phyloP scores from a whole-genome alignment of 1,140 invertebrate species.

The Augochlora pura region DNA sequence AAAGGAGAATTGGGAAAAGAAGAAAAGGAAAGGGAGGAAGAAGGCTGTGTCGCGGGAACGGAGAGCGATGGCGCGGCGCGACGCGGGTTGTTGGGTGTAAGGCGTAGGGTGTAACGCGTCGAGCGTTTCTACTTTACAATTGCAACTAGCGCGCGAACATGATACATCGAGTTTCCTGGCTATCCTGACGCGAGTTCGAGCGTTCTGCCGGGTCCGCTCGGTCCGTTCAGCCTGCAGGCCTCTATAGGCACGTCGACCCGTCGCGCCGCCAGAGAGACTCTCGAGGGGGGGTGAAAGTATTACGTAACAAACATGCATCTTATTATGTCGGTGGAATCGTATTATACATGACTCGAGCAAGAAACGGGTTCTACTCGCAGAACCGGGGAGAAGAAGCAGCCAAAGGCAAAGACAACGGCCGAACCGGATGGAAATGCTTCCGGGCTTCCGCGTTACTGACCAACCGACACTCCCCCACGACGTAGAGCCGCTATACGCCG shows the following conservation, averaged over 20 bases:
- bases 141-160: too few relatives aligned
- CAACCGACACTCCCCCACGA: too few relatives aligned
- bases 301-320: conserved; percentile 73
- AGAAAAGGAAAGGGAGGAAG: background rate
- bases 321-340: conserved; percentile 65
- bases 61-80: background rate
- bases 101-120: too few relatives aligned
- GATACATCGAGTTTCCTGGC: too few relatives aligned
- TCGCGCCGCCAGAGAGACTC: conserved; percentile 15
- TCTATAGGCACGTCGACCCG: too few relatives aligned
- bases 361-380: conserved; percentile 51
- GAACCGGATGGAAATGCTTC: background rate
- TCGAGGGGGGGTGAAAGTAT: conserved; percentile 76
- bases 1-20: background rate
- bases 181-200: background rate
- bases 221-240: too few relatives aligned
- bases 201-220: too few relatives aligned
- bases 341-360: conserved; percentile 55
- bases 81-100: background rate
- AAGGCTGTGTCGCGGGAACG: conserved; percentile 11
- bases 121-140: background rate
- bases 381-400: background rate
- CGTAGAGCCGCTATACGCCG: too few relatives aligned
- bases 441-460: too few relatives aligned
- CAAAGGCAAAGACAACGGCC: background rate